These are phyloP conservation scores for Drosophila tripunctata DNA, from an alignment of 2,888 invertebrate genomes.

Conservation along the genomic window DNA sequence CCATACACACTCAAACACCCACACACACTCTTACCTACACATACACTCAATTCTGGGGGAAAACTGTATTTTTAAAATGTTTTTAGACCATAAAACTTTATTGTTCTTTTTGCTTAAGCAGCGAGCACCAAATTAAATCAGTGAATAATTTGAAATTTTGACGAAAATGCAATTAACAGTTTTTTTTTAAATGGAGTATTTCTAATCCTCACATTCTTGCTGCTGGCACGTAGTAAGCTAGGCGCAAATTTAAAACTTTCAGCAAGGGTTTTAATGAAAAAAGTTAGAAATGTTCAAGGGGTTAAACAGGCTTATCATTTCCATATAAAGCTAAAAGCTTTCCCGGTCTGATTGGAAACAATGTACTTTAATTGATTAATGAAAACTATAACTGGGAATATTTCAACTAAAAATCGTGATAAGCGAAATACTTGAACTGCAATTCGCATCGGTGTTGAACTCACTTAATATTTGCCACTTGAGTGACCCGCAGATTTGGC, in stretches of 20 bases:
- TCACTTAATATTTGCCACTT: conserved; percentile 47
- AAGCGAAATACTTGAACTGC: background rate
- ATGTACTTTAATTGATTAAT: background rate
- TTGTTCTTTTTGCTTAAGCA: conserved; percentile 46
- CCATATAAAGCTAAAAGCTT: background rate
- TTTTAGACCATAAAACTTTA: conserved; percentile 20
- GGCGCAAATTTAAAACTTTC: background rate
- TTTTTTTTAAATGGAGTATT: background rate
- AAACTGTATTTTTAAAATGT: conserved; percentile 3
- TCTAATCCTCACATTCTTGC: conserved; percentile 45
- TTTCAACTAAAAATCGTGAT: conserved; percentile 10
- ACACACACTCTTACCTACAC: background rate
- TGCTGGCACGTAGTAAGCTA: conserved; percentile 46
- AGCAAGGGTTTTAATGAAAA: conserved; percentile 2
- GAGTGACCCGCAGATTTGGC: conserved; percentile 32
- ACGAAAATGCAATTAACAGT: conserved; percentile 29
- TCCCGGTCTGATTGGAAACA: too few relatives aligned
- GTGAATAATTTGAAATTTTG: conserved; percentile 29
- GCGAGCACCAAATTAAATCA: conserved; percentile 17
- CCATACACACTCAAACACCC: conserved; percentile 1
- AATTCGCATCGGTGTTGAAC: background rate
- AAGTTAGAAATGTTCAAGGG: conserved; percentile 3
- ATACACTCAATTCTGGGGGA: background rate
- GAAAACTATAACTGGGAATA: background rate
- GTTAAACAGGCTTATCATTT: background rate